A percentile compares a stretch with the other conserved stretches of the same genome.
These are phyloP conservation scores for Zootoca vivipara DNA, from an alignment of 2,113 vertebrate genomes.

Conservation along the genomic window DNA sequence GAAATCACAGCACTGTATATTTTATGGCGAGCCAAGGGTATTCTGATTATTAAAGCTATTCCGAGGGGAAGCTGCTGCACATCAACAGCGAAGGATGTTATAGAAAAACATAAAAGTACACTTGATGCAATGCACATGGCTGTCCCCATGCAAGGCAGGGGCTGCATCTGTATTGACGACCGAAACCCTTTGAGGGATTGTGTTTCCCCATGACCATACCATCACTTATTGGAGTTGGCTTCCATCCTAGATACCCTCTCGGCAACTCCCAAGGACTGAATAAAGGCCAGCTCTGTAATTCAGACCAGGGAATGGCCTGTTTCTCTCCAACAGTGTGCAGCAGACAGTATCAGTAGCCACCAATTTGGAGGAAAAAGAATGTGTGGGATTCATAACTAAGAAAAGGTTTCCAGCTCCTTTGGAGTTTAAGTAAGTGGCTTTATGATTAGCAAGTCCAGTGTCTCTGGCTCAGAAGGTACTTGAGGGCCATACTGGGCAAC, in stretches of 20 bases:
- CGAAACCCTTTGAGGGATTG: not conserved
- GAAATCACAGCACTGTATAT: not conserved
- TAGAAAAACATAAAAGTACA: slow-evolving; percentile 15
- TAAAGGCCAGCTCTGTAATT: not conserved
- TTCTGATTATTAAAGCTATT: not conserved
- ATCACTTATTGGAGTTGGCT: slow-evolving; percentile 27
- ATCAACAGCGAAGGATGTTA: not conserved
- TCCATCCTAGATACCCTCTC: slow-evolving; percentile 3
- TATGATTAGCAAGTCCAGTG: not conserved
- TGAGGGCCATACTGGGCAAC: not conserved
- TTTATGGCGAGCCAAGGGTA: slow-evolving; percentile 5
- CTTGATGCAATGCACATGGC: not conserved
- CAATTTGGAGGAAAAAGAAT: not conserved
- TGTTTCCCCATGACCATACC: slow-evolving; percentile 1
- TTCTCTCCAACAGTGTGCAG: not conserved
- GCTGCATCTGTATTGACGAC: not conserved
- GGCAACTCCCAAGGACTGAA: not conserved
- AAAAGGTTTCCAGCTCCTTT: not conserved
- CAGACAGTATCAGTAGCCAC: not conserved
- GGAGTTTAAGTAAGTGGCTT: not conserved
- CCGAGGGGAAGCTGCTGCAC: not conserved
- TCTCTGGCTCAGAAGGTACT: not conserved
- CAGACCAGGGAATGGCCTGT: slow-evolving; percentile 19
- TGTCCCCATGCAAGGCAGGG: rapidly evolving
- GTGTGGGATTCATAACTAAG: not conserved